Base-by-base conservation (phyloP, 2,888 invertebrate genomes). In the Parthenolecanium corni region DNA sequence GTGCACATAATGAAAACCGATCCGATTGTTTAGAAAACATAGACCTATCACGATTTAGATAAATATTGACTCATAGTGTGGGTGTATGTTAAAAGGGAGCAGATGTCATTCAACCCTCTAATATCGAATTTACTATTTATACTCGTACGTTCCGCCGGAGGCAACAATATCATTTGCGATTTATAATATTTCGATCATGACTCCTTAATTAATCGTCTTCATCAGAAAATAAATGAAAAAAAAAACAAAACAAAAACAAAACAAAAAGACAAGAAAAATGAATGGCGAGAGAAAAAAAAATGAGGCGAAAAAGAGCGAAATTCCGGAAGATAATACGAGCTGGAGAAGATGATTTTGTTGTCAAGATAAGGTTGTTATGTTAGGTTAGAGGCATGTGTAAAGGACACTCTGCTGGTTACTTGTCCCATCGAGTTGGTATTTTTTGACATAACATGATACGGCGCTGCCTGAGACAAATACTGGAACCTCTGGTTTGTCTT, bases 361-460 rank as follows among this genome's bases (percentile, higher is more conserved):
- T 58, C 58, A 58, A 58, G 49, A 49, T 49, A 49, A 58, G 49
- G 31, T 58, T 23, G 51, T 25, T 58, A 58, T 21, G 49, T 47
- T 47, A 47, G 36, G 23, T 47, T 40, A 53, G 36, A n/a, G 3
- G 31, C 36, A n/a, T 31, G 47, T 46, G 49, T 47, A 47, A 31
- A 20, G 53, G 49, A 49, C 16, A 31, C 36, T 31, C 31, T 58
- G 47, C 49, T 47, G 47, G 47, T 47, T 24, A n/a, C 20, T 20
- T 31, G 58, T 58, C 58, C 58, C 47, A 58, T 36, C 58, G 46
- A 58, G 58, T 58, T 58, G 58, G 58, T 58, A 58, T 58, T 58
- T 52, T 58, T 58, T 58, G 58, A 58, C 58, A 58, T 49, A 58
- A 58, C 58, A 58, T 58, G 58, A 58, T 58, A 58, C 58, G 58